Evolutionary conservation across 2,113 vertebrate genomes (phyloP).

Genomic region (Rhabdomys dilectus): DNA sequence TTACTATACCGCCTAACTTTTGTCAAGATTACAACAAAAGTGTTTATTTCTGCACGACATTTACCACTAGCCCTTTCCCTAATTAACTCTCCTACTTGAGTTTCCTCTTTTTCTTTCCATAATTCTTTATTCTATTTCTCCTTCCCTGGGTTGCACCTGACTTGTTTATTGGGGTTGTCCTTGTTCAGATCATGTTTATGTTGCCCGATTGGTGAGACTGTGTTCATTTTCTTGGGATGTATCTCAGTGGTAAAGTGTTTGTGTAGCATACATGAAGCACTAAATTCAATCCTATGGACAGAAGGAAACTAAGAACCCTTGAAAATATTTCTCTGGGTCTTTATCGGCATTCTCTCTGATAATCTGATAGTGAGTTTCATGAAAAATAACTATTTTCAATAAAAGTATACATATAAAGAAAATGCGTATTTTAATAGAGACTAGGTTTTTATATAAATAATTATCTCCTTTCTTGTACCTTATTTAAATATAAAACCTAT

Average conservation of each 20-base stretch:
- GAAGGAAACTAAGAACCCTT: neutral
- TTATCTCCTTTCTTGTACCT: neutral
- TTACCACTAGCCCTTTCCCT: neutral
- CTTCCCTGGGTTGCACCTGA: neutral
- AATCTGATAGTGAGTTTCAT: neutral
- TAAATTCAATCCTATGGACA: neutral
- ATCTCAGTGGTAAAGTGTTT: neutral
- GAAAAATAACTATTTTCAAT: neutral
- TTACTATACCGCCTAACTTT: neutral
- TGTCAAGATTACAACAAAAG: neutral
- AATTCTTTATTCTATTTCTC: neutral
- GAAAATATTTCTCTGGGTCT: neutral
- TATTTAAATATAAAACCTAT: neutral
- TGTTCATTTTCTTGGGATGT: neutral
- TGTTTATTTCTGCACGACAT: neutral
- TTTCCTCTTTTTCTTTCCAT: neutral
- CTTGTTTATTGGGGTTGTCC: neutral
- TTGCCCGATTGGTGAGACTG: neutral
- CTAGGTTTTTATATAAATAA: neutral
- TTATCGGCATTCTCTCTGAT: neutral
- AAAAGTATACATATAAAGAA: neutral
- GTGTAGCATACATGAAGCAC: neutral
- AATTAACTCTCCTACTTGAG: neutral
- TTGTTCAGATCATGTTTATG: neutral
- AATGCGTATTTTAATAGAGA: neutral